These are phyloP conservation scores for Cartodere bifasciata DNA, from an alignment of 2,888 invertebrate species.

Conservation along the genomic window DNA sequence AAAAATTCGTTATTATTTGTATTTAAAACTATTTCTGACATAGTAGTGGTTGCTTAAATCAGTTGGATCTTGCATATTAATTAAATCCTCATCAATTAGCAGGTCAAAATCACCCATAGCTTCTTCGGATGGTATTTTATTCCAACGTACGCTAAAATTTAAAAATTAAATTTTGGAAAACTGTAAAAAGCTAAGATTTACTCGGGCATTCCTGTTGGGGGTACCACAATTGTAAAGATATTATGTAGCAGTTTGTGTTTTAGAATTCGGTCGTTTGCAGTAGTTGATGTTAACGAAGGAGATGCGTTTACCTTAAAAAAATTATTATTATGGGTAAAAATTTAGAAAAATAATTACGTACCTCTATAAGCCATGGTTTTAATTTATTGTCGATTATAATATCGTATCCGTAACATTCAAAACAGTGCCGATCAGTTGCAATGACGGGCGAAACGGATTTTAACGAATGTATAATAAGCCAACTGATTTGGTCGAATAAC, in stretches of 20 bases:
- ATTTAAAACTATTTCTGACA: slow-evolving; percentile 20
- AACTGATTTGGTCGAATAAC: slow-evolving; percentile 77
- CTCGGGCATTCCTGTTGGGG: slow-evolving; percentile 82
- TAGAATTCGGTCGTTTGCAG: slow-evolving; percentile 83
- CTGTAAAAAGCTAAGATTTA: slow-evolving; percentile 30
- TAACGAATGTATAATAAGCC: slow-evolving; percentile 84
- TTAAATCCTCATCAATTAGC: slow-evolving; percentile 70
- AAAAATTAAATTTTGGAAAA: neutral
- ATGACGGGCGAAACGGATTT: slow-evolving; percentile 88
- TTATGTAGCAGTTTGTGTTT: slow-evolving; percentile 91
- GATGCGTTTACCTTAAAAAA: slow-evolving; percentile 76
- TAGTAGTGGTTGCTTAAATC: slow-evolving; percentile 19
- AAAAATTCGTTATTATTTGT: too few relatives aligned
- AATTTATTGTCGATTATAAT: slow-evolving; percentile 89
- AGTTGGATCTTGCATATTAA: slow-evolving; percentile 47
- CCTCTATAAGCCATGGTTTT: slow-evolving; percentile 89
- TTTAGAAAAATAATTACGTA: slow-evolving; percentile 22
- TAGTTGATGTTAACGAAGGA: slow-evolving; percentile 87
- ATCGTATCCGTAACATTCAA: slow-evolving; percentile 92
- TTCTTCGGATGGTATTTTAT: slow-evolving; percentile 62
- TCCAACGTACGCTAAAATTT: slow-evolving; percentile 60
- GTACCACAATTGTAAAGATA: slow-evolving; percentile 78
- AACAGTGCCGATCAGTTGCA: slow-evolving; percentile 85
- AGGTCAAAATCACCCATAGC: slow-evolving; percentile 75
- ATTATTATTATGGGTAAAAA: neutral